Percentiles rank a stretch among this genome's conserved stretches.
Conservation (phyloP, 2,113 vertebrate species). For the Gracilinanus agilis region DNA sequence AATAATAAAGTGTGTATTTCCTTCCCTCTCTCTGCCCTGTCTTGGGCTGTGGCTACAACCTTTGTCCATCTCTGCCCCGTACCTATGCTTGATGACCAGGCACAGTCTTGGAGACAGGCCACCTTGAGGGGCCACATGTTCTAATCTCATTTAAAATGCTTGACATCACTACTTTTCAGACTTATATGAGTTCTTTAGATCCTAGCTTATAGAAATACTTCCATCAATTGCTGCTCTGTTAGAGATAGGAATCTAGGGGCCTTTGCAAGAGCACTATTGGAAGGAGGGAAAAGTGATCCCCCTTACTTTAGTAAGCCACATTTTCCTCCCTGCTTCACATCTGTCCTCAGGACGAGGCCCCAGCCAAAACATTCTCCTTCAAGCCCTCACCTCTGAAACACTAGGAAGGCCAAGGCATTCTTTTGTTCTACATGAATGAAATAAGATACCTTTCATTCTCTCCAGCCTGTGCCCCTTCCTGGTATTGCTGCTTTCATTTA, state of each 20-base stretch:
- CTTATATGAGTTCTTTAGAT: not conserved
- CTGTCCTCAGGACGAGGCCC: not conserved
- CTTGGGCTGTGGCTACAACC: not conserved
- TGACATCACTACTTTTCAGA: not conserved
- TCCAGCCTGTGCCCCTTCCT: conserved; percentile 52
- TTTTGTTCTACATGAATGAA: conserved; percentile 64
- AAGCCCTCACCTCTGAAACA: not conserved
- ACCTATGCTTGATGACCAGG: not conserved
- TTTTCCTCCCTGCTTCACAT: not conserved
- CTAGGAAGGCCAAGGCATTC: conserved; percentile 33
- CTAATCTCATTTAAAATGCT: not conserved
- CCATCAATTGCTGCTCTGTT: not conserved
- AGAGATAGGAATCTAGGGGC: not conserved
- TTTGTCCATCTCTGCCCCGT: not conserved
- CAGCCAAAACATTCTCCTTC: conserved; percentile 21
- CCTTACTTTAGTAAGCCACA: not conserved
- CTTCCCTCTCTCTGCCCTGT: not conserved
- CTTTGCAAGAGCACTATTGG: not conserved
- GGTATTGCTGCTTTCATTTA: conserved; percentile 56
- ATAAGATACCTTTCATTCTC: conserved; percentile 58
- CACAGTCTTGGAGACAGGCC: not conserved
- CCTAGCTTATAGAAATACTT: not conserved
- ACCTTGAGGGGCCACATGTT: not conserved
- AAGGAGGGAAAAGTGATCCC: not conserved
- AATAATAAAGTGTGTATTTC: not conserved